Percentiles rank a stretch among this genome's conserved stretches.
Conservation (phyloP, 2,113 vertebrate species). For the Formicarius rufipectus region DNA sequence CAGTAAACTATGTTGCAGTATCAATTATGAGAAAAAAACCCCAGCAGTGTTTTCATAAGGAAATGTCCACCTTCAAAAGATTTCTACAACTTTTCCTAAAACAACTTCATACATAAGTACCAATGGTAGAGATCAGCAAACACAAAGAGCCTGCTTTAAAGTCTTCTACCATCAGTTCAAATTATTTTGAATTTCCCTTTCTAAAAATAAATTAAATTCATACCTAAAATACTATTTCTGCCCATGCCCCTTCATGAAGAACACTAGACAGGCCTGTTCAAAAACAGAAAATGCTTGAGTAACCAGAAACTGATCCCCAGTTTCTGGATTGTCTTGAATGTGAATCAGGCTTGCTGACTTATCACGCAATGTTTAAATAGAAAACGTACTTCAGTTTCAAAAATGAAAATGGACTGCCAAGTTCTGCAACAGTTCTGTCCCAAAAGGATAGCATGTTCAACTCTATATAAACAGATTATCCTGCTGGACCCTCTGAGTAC, state of each 20-base stretch:
- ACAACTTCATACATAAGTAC: background rate
- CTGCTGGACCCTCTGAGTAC: slow-evolving; percentile 65
- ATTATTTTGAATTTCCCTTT: slow-evolving; percentile 65
- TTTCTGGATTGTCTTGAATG: slow-evolving; percentile 64
- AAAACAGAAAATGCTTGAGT: slow-evolving; percentile 57
- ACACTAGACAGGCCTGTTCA: slow-evolving; percentile 68
- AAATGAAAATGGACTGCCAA: slow-evolving; percentile 73
- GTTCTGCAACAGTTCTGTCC: slow-evolving; percentile 70
- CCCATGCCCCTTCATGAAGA: slow-evolving; percentile 65
- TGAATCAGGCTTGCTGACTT: slow-evolving; percentile 73
- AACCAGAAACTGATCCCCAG: slow-evolving; percentile 75
- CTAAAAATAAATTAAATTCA: slow-evolving; percentile 67
- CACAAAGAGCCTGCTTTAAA: slow-evolving; percentile 44
- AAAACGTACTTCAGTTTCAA: slow-evolving; percentile 71
- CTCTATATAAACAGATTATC: slow-evolving; percentile 77
- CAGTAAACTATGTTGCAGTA: background rate
- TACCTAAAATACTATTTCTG: slow-evolving; percentile 61
- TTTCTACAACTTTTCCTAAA: background rate
- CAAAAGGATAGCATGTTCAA: slow-evolving; percentile 76
- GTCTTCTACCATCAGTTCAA: slow-evolving; percentile 28
- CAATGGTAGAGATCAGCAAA: background rate
- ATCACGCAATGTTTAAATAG: slow-evolving; percentile 77
- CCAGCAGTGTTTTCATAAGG: background rate
- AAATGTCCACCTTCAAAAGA: background rate
- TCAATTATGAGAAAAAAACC: slow-evolving; percentile 16